Conservation (phyloP, 1,140 invertebrate genomes). For the Polyergus mexicanus region DNA sequence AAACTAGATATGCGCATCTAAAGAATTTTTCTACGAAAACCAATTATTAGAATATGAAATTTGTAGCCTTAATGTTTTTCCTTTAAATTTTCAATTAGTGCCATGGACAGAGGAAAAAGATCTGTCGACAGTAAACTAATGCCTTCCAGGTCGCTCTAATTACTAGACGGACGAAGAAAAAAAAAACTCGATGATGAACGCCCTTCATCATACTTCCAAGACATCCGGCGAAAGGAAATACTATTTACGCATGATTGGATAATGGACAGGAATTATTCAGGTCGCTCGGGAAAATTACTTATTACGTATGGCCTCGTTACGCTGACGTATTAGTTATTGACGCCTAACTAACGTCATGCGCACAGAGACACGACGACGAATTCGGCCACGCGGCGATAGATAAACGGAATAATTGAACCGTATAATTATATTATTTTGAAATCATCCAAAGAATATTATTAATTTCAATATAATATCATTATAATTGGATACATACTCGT, state of each 20-base stretch:
- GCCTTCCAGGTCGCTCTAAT: background rate
- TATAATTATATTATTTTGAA: constrained; percentile 30
- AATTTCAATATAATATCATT: constrained; percentile 8
- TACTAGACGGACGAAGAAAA: background rate
- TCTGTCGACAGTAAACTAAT: background rate
- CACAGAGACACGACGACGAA: constrained; percentile 40
- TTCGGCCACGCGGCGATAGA: background rate
- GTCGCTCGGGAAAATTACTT: constrained; percentile 42
- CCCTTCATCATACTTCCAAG: background rate
- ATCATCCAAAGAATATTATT: background rate
- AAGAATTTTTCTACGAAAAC: background rate
- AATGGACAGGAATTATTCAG: constrained; percentile 69
- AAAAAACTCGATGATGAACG: background rate
- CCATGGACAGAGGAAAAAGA: background rate
- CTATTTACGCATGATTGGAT: constrained; percentile 46
- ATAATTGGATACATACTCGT: background rate
- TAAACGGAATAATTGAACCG: constrained; percentile 49
- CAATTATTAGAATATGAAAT: background rate
- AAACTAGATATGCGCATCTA: background rate
- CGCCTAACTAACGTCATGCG: constrained; percentile 35
- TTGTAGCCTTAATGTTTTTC: background rate
- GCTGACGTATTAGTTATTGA: constrained; percentile 67
- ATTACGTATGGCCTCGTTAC: constrained; percentile 57
- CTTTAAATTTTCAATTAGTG: background rate
- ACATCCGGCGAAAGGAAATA: background rate